phyloP scores from a whole-genome alignment of 2,113 vertebrate species.

The Indicator indicator region DNA sequence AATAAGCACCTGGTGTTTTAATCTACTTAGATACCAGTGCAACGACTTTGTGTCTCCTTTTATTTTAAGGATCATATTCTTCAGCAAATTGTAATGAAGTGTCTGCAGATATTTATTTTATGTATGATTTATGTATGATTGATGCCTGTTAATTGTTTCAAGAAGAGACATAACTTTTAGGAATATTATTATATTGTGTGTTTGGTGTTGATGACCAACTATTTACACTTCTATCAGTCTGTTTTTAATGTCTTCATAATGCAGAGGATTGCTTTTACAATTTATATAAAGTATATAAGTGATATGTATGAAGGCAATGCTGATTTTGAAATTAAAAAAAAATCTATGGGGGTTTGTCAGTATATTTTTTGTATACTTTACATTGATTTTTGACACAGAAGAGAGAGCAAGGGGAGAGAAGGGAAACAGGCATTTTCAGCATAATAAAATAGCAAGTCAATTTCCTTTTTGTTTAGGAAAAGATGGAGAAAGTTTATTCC shows the following conservation, averaged over 20 bases:
- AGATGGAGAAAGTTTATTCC: not conserved
- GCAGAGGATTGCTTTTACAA: not conserved
- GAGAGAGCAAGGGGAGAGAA: not conserved
- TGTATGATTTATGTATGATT: not conserved
- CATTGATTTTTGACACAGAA: not conserved
- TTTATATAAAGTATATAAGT: not conserved
- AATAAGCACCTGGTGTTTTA: not conserved
- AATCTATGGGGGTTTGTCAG: fast-evolving
- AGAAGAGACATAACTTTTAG: not conserved
- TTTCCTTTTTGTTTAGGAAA: not conserved
- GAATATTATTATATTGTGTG: not conserved
- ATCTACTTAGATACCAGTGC: not conserved
- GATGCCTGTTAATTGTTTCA: not conserved
- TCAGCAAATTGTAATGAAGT: not conserved
- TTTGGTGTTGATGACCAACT: not conserved
- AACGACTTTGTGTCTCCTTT: not conserved
- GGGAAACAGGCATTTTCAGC: not conserved
- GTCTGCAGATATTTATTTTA: not conserved
- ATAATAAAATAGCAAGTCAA: not conserved
- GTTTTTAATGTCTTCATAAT: not conserved
- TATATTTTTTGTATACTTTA: not conserved
- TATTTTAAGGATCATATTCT: not conserved
- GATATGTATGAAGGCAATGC: not conserved
- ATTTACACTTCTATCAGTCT: not conserved
- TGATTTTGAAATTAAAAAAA: not conserved